Evolutionary conservation across 2,888 invertebrate species (phyloP).

Genomic region (Incurvaria masculella): DNA sequence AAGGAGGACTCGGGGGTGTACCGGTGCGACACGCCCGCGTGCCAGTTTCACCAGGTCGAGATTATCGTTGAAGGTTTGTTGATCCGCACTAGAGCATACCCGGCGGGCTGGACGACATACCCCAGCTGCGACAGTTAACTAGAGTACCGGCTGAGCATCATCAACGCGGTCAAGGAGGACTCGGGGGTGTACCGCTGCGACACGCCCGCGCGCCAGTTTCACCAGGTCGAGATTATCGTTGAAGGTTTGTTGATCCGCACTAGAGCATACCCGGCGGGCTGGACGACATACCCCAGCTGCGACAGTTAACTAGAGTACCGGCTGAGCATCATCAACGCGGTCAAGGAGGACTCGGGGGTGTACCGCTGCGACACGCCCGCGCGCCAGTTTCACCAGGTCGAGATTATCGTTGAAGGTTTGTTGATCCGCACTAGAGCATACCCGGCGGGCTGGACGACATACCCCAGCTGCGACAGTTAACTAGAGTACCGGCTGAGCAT

Average conservation of each 20-base stretch:
- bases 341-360: constrained; percentile 78
- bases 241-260: constrained; percentile 64
- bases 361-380: constrained; percentile 86
- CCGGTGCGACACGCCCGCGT: constrained; percentile 81
- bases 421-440: too few relatives aligned
- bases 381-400: constrained; percentile 74
- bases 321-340: constrained; percentile 76
- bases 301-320: constrained; percentile 78
- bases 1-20: constrained; percentile 82
- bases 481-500: constrained; percentile 81
- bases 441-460: constrained; percentile 79
- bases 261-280: constrained; percentile 73
- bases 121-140: constrained; percentile 73
- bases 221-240: constrained; percentile 77
- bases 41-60: constrained; percentile 77
- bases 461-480: constrained; percentile 73
- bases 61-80: constrained; percentile 70
- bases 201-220: constrained; percentile 79
- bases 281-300: constrained; percentile 77
- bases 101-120: constrained; percentile 81
- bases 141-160: constrained; percentile 78
- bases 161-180: constrained; percentile 78
- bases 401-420: constrained; percentile 73
- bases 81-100: too few relatives aligned
- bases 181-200: constrained; percentile 82